These are phyloP conservation scores for Beris morrisii DNA, from an alignment of 2,888 invertebrate genomes.

Conservation along the genomic window DNA sequence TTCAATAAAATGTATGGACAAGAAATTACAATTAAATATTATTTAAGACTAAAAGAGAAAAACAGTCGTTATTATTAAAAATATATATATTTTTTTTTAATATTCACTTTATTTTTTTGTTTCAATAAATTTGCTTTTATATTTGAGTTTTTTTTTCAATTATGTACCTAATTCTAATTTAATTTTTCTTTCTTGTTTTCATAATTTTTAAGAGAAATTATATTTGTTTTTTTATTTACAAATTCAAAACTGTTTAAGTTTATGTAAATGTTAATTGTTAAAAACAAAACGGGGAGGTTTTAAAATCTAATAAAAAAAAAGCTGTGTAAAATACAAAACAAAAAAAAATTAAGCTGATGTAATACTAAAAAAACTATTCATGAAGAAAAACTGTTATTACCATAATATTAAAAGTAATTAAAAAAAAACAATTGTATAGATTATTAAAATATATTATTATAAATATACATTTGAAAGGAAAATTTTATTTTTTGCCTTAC, in stretches of 20 bases:
- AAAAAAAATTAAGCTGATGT: background rate
- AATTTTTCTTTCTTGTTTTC: too few relatives aligned
- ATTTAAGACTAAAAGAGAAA: slow-evolving; percentile 14
- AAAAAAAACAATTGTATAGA: slow-evolving; percentile 26
- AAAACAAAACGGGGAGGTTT: slow-evolving; percentile 6
- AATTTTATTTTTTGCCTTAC: slow-evolving; percentile 30
- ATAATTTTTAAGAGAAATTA: too few relatives aligned
- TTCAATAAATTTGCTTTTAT: too few relatives aligned
- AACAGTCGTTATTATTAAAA: slow-evolving; percentile 21
- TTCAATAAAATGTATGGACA: background rate
- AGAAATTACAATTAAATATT: slow-evolving; percentile 1
- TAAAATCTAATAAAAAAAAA: slow-evolving; percentile 10
- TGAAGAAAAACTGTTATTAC: background rate
- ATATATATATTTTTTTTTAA: background rate
- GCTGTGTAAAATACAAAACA: slow-evolving; percentile 12
- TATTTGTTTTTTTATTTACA: too few relatives aligned
- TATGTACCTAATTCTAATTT: too few relatives aligned
- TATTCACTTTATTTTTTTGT: too few relatives aligned
- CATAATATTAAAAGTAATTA: slow-evolving; percentile 30
- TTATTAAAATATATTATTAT: slow-evolving; percentile 20
- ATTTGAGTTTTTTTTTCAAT: too few relatives aligned
- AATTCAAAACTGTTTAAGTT: too few relatives aligned
- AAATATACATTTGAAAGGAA: slow-evolving; percentile 19
- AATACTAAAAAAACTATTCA: slow-evolving; percentile 9
- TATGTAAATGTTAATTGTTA: too few relatives aligned